Conservation (phyloP, 2,888 invertebrate genomes). For the Iselma pallidipennis region DNA sequence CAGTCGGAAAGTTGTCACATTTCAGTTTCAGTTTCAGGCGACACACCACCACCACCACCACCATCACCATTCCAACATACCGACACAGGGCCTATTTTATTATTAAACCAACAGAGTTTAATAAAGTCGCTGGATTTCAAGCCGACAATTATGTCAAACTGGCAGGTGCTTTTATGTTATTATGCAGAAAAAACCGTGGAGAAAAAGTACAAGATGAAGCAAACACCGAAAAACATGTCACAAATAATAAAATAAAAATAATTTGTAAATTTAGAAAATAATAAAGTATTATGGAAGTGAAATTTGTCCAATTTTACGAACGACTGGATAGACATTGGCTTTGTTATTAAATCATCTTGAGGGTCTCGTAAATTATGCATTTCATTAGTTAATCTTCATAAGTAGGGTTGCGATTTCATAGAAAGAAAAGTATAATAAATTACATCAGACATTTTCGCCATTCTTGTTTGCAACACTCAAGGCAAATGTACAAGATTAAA, state of each 20-base stretch:
- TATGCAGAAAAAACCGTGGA: conserved; percentile 7
- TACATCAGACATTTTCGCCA: conserved; percentile 14
- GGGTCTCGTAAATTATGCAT: conserved; percentile 40
- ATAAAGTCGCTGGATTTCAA: conserved; percentile 41
- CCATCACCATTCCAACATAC: conserved; percentile 27
- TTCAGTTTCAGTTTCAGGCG: conserved; percentile 17
- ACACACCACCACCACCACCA: conserved; percentile 10
- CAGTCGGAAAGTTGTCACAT: conserved; percentile 19
- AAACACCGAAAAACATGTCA: not conserved
- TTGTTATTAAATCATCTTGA: conserved; percentile 16
- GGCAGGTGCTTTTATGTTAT: conserved; percentile 12
- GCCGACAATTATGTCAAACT: conserved; percentile 25
- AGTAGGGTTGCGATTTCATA: conserved; percentile 45
- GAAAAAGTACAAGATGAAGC: not conserved
- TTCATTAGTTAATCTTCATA: conserved; percentile 47
- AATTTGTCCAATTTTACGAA: too few relatives aligned
- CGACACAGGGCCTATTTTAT: conserved; percentile 29
- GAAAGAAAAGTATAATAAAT: conserved; percentile 43
- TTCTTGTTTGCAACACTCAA: conserved; percentile 14
- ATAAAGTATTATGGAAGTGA: too few relatives aligned
- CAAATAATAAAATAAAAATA: not conserved
- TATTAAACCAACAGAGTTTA: conserved; percentile 36
- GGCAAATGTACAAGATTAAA: conserved; percentile 11
- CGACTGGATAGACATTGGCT: not conserved
- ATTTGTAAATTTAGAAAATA: too few relatives aligned